These are phyloP conservation scores for Laticauda laticaudata DNA, from an alignment of 2,113 vertebrate genomes.

Conservation along the genomic window DNA sequence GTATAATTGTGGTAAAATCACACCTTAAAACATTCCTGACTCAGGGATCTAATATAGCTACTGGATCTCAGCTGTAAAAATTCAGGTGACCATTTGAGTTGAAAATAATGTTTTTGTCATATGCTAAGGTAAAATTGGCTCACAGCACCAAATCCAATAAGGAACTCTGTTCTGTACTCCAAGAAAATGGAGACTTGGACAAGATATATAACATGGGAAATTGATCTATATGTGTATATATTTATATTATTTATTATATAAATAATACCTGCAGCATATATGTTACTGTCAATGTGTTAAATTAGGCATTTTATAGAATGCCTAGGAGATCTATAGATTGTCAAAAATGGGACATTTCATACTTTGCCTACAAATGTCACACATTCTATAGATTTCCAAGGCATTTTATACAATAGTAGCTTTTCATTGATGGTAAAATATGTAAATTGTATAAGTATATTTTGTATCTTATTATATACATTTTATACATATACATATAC, in stretches of 20 bases:
- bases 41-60: conserved; percentile 5
- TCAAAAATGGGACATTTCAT: background rate
- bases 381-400: background rate
- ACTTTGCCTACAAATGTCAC: background rate
- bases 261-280: background rate
- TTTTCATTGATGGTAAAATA: background rate
- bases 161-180: background rate
- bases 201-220: background rate
- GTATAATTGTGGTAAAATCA: background rate
- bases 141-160: background rate
- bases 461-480: no score
- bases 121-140: background rate
- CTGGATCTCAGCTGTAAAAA: background rate
- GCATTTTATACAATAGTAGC: background rate
- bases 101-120: background rate
- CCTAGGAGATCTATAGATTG: background rate
- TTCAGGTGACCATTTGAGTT: background rate
- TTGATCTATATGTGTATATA: background rate
- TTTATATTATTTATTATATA: background rate
- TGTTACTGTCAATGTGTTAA: background rate
- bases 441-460: background rate
- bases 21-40: background rate
- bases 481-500: no score
- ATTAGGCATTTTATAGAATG: background rate
- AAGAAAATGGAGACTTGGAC: background rate